Evolutionary conservation across 2,797 vertebrate species (phyloP), one percentile per base, ranked within the genome.

Genomic region (Australoheros facetus): DNA sequence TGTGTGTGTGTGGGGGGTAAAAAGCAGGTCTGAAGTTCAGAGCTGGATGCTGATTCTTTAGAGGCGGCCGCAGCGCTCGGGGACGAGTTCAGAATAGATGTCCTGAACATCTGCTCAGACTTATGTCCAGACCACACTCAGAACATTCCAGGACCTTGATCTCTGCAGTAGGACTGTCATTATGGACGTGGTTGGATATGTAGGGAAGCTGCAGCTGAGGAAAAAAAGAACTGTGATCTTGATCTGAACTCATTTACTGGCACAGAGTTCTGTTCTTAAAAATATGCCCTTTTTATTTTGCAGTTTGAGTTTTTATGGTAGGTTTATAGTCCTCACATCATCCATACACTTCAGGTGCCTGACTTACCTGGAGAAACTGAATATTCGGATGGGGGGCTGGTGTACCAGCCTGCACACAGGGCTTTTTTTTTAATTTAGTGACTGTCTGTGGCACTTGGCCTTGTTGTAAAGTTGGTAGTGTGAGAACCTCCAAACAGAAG

Each of bases 181-280:
- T 95, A 95, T 92, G 91, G 80, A 93, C 89, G 92, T 85, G 94
- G 93, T 84, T 70, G 82, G 90, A 85, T 94, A 87, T 91, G 89
- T 88, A 83, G 57, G 39, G 88, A 90, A 87, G 79, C 78, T 80
- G 83, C 79, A 89, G 85, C 64, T 3, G 72, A 85, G 66, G 42
- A 4, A 13, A 14, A 75, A 75, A 13, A 74, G 79, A 88, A 60
- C 86, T 84, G 83, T 79, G 85, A 87, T 88, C 84, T 72, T 1
- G 2, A 74, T 56, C 79, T 86, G 84, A 88, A 80, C 81, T 85
- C 64, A 6, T 60, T 73, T 58, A 51, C 56, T 45, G 45, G 56
- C 8, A 10, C 48, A 0, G 6, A 17, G 11, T 1, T 48, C 34
- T 71, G 1, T 32, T 19, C n/a, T 71, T 64, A 28, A 62, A 85